A percentile compares a stretch with the other conserved stretches of the same genome.
phyloP scores from a whole-genome alignment of 2,797 vertebrate species.

The Cottoperca gobio region DNA sequence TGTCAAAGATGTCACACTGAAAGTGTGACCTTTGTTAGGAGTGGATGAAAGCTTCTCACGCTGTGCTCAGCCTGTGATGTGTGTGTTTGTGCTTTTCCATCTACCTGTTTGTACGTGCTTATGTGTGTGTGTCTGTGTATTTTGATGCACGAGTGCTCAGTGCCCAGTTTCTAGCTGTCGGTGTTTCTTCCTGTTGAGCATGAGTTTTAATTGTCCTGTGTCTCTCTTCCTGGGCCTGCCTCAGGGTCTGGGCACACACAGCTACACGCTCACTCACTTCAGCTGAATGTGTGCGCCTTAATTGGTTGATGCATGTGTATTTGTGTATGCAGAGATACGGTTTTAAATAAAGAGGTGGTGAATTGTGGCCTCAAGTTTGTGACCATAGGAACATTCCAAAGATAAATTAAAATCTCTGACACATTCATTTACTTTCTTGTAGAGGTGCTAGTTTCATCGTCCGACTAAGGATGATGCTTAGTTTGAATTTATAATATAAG shows the following conservation, averaged over 20 bases:
- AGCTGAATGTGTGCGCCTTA: slow-evolving; percentile 22
- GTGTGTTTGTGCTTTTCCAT: background rate
- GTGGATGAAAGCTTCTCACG: slow-evolving; percentile 53
- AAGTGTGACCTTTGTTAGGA: slow-evolving; percentile 62
- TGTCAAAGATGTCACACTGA: slow-evolving; percentile 64
- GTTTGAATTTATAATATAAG: slow-evolving; percentile 6
- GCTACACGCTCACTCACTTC: slow-evolving; percentile 32
- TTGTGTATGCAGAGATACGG: slow-evolving; percentile 8
- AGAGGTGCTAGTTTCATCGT: background rate
- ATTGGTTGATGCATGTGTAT: slow-evolving; percentile 20
- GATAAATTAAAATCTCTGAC: background rate
- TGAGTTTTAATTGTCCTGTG: slow-evolving; percentile 67
- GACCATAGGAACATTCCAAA: background rate
- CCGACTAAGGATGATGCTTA: background rate
- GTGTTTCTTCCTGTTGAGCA: slow-evolving; percentile 47
- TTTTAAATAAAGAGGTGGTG: background rate
- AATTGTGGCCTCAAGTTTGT: slow-evolving; percentile 6
- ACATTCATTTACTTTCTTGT: background rate
- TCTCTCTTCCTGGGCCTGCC: slow-evolving; percentile 53
- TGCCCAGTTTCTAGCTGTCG: slow-evolving; percentile 31
- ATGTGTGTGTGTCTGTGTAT: slow-evolving; percentile 30
- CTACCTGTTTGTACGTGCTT: slow-evolving; percentile 16
- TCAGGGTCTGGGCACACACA: slow-evolving; percentile 34
- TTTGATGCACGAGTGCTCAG: slow-evolving; percentile 47
- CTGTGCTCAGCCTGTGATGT: slow-evolving; percentile 40